Base-by-base conservation (phyloP, 2,797 vertebrate genomes). In the Hemitrygon akajei region DNA sequence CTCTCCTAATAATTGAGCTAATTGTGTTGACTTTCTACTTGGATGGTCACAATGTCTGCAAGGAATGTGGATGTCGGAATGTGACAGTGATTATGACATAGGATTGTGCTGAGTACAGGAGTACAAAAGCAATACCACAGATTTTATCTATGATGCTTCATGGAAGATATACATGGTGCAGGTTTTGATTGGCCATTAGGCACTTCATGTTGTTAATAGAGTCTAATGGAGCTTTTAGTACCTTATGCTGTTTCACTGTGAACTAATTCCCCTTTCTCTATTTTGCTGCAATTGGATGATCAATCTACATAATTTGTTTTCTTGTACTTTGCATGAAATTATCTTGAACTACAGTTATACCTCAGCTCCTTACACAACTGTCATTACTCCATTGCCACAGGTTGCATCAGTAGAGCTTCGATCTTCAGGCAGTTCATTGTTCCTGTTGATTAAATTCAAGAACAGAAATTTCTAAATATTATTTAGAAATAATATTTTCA, bases 1-100 rank as follows among this genome's bases (percentile, higher is more conserved):
- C 66, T 66, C 63, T 66, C n/a, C 66, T 10, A 69, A 89, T 66
- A 89, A 69, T 66, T 18, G 86, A 89, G n/a, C 66, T 89, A 69
- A 66, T 89, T 89, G 60, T 89, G 86, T 89, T 89, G 86, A 89
- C n/a, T 89, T 89, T 37, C 63, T 69, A 11, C 60, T 37, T 1
- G 5, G 60, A 66, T 89, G 86, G 60, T 89, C n/a, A 89, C 20
- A 89, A 89, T 89, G 63, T 34, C 18, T 69, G 34, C 30, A 69
- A 89, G 66, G 66, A 69, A 89, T 89, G 63, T 18, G 10, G 63
- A 69, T 89, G 16, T 20, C 60, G 69, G 60, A 89, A 89, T 37
- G 16, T 37, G 63, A 69, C 63, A 89, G 16, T 69, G n/a, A 20
- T 34, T 66, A 89, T 89, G 16, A 37, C 86, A 66, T 34, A 89